Conservation (phyloP, 2,113 vertebrate genomes). For the Mesitornis unicolor region DNA sequence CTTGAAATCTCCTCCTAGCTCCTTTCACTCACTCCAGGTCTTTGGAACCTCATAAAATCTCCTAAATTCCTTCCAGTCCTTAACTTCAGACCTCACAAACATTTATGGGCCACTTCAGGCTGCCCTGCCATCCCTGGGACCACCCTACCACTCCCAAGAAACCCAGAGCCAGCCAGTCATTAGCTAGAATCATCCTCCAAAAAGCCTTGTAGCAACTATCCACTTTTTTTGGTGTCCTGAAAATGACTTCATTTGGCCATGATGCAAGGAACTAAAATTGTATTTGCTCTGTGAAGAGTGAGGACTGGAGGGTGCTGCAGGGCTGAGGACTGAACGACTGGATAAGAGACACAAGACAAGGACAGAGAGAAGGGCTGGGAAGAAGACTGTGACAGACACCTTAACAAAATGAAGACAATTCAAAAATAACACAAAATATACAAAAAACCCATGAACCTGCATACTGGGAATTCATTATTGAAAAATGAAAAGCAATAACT, state of each 20-base stretch:
- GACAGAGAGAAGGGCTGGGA: background rate
- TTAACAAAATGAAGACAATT: background rate
- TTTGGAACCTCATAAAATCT: background rate
- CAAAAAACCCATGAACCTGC: background rate
- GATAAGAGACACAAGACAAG: background rate
- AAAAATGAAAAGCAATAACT: background rate
- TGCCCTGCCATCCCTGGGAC: background rate
- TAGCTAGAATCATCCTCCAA: background rate
- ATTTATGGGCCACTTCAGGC: background rate
- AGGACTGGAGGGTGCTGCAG: background rate
- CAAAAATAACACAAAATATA: background rate
- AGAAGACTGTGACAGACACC: background rate
- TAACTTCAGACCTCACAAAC: background rate
- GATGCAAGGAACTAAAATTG: background rate
- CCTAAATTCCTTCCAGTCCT: background rate
- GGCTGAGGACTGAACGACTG: background rate
- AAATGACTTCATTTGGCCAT: background rate
- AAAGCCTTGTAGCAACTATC: background rate
- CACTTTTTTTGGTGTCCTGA: background rate
- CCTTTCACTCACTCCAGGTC: background rate
- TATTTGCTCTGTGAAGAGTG: background rate
- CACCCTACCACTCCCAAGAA: background rate
- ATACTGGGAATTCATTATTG: background rate
- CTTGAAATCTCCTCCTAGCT: background rate
- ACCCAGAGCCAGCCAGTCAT: background rate